These are phyloP conservation scores for Rhinoraja longicauda DNA, from an alignment of 2,797 vertebrate species.

Conservation along the genomic window DNA sequence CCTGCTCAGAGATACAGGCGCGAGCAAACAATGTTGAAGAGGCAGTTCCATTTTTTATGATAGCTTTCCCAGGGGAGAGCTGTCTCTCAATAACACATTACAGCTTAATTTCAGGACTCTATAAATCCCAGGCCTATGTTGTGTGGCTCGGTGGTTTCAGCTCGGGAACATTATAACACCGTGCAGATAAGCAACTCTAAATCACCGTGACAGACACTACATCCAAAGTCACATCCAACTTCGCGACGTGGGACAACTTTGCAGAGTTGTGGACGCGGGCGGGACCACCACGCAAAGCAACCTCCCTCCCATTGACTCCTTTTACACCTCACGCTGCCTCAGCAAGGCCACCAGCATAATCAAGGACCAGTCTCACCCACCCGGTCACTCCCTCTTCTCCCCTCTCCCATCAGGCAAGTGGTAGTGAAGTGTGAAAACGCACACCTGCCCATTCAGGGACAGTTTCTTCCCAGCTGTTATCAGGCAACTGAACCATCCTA, in stretches of 20 bases:
- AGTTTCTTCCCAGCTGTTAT: too few relatives aligned
- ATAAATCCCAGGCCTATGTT: background rate
- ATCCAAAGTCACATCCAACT: background rate
- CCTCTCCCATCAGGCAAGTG: too few relatives aligned
- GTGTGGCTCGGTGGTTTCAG: background rate
- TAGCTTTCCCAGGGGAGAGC: slow-evolving; percentile 33
- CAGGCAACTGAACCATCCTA: too few relatives aligned
- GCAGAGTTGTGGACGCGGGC: too few relatives aligned
- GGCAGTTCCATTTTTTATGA: slow-evolving; percentile 27
- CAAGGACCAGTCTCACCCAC: too few relatives aligned
- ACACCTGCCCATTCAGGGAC: too few relatives aligned
- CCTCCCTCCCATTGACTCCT: too few relatives aligned
- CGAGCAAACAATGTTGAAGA: background rate
- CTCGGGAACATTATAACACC: background rate
- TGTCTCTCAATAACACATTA: slow-evolving; percentile 25
- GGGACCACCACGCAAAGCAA: too few relatives aligned
- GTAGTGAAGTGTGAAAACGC: too few relatives aligned
- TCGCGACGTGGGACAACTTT: background rate
- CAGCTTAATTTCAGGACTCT: slow-evolving; percentile 34
- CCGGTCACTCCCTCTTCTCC: too few relatives aligned
- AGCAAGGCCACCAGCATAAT: too few relatives aligned
- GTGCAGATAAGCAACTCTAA: background rate
- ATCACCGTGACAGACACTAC: background rate
- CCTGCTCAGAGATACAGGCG: slow-evolving; percentile 26
- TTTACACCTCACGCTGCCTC: too few relatives aligned